phyloP scores from a whole-genome alignment of 2,888 invertebrate species.

The Caenorhabditis macrosperma region DNA sequence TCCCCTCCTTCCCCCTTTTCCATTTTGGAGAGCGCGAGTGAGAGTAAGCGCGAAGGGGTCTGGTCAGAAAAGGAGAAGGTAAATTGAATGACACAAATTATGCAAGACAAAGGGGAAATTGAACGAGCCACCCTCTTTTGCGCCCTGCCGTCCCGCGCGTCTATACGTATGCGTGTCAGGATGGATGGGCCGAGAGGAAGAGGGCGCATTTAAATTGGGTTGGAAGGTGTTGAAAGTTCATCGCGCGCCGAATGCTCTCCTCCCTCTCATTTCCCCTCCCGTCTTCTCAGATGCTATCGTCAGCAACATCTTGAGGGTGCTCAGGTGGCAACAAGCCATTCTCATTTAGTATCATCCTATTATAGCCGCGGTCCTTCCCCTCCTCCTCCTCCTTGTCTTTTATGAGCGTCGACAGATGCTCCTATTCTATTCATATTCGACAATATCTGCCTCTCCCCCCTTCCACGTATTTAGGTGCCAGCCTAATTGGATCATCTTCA shows the following conservation, averaged over 20 bases:
- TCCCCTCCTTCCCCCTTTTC: constrained; percentile 6
- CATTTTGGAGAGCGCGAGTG: constrained; percentile 24
- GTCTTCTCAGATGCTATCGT: neutral
- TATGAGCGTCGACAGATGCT: constrained; percentile 60
- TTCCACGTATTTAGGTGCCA: constrained; percentile 42
- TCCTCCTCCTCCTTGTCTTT: constrained; percentile 31
- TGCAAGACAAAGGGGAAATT: constrained; percentile 60
- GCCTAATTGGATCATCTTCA: constrained; percentile 51
- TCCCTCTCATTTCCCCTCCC: neutral
- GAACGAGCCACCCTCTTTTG: constrained; percentile 29
- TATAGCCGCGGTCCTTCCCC: constrained; percentile 25
- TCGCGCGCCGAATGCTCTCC: neutral
- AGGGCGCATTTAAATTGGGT: neutral
- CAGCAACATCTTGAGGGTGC: constrained; percentile 54
- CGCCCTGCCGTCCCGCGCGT: neutral
- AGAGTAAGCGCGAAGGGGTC: constrained; percentile 34
- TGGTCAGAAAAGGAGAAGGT: constrained; percentile 55
- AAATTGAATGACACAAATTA: constrained; percentile 60
- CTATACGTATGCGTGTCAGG: constrained; percentile 35
- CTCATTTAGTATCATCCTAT: constrained; percentile 57
- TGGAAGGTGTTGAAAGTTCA: constrained; percentile 2
- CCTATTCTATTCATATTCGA: constrained; percentile 57
- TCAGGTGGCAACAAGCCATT: constrained; percentile 53
- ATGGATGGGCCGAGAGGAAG: constrained; percentile 1
- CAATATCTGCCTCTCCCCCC: constrained; percentile 36